phyloP scores from a whole-genome alignment of 2,888 invertebrate species.

The Aspidiotus destructor region DNA sequence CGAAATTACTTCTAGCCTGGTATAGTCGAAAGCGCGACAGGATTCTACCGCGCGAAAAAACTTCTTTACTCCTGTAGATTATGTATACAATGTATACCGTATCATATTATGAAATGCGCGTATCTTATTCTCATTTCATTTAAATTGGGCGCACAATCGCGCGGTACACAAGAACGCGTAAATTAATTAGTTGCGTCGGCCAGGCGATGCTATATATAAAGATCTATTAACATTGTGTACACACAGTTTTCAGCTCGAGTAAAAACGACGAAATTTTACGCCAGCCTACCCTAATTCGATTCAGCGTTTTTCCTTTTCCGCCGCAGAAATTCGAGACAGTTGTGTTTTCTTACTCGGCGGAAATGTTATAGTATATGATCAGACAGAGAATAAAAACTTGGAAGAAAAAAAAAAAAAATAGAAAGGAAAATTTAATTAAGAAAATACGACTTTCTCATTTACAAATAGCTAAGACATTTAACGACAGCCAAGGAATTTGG shows the following conservation, averaged over 20 bases:
- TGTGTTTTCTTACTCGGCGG: too few relatives aligned
- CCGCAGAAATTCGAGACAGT: too few relatives aligned
- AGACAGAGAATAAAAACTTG: not conserved
- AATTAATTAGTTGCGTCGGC: constrained; percentile 19
- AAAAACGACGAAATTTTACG: constrained; percentile 3
- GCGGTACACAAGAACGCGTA: constrained; percentile 18
- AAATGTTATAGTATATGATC: too few relatives aligned
- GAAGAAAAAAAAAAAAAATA: not conserved
- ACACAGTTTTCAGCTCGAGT: too few relatives aligned
- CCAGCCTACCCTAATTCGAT: not conserved
- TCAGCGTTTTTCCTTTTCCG: not conserved
- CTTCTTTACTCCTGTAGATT: too few relatives aligned
- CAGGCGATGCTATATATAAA: not conserved
- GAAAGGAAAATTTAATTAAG: not conserved
- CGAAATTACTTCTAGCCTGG: too few relatives aligned
- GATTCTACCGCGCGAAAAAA: too few relatives aligned
- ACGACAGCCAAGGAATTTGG: constrained; percentile 1
- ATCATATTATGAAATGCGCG: too few relatives aligned
- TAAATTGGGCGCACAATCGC: constrained; percentile 20
- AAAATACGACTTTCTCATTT: constrained; percentile 2
- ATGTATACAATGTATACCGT: too few relatives aligned
- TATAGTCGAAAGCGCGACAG: too few relatives aligned
- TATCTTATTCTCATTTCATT: constrained; percentile 14
- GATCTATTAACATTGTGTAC: not conserved
- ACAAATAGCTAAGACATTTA: not conserved